Conservation (phyloP, 2,888 invertebrate genomes). For the Limnephilus auricula region DNA sequence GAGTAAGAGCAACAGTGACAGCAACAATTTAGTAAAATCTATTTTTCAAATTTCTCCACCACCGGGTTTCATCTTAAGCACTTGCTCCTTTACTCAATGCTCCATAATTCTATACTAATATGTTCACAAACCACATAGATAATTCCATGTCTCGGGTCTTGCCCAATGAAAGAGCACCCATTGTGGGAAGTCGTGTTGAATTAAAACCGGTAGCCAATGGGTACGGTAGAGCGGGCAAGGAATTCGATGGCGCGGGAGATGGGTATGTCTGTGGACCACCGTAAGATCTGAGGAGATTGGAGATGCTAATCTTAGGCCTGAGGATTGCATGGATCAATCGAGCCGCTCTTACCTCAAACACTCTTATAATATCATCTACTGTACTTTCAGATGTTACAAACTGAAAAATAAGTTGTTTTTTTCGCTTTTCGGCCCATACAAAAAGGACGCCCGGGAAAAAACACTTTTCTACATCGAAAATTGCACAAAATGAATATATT, state of each 20-base stretch:
- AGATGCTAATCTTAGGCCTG: constrained; percentile 29
- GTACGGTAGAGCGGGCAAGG: constrained; percentile 47
- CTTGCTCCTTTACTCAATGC: not conserved
- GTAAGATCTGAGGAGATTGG: constrained; percentile 29
- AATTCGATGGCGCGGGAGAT: constrained; percentile 44
- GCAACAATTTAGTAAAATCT: no score
- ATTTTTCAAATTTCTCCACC: no score
- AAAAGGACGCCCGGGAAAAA: no score
- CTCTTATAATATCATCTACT: not conserved
- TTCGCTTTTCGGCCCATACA: no score
- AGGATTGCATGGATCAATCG: constrained; percentile 33
- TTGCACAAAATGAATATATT: no score
- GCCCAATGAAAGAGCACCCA: constrained; percentile 31
- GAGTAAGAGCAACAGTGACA: no score
- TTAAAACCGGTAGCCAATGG: constrained; percentile 57
- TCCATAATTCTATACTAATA: not conserved
- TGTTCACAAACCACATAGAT: not conserved
- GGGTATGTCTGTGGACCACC: not conserved
- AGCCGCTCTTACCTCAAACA: constrained; percentile 17
- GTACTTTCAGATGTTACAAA: constrained; percentile 10
- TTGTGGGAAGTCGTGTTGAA: constrained; percentile 43
- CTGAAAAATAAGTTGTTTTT: not conserved
- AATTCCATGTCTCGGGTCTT: not conserved
- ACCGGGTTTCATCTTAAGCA: no score
- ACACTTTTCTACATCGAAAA: no score